These are phyloP conservation scores for Flexamia atlantica DNA, from an alignment of 2,888 invertebrate genomes.

Conservation along the genomic window DNA sequence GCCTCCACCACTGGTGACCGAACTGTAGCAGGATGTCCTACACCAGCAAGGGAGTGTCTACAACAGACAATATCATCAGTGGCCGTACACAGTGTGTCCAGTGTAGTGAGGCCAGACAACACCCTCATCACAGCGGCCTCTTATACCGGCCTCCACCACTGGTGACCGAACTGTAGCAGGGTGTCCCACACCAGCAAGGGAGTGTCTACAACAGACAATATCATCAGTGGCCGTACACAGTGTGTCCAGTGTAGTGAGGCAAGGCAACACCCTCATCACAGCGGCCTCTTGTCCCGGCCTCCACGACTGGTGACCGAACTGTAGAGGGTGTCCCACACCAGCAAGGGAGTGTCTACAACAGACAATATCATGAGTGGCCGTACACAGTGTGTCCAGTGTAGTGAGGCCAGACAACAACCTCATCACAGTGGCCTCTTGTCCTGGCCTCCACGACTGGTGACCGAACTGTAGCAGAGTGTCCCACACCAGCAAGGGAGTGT, in stretches of 20 bases:
- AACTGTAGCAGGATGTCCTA: constrained; percentile 84
- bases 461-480: constrained; percentile 88
- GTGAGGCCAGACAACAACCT: constrained; percentile 92
- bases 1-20: constrained; percentile 88
- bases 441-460: constrained; percentile 86
- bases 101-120: constrained; percentile 90
- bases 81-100: constrained; percentile 94
- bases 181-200: constrained; percentile 83
- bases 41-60: constrained; percentile 82
- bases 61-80: constrained; percentile 75
- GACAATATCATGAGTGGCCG: constrained; percentile 81
- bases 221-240: constrained; percentile 89
- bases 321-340: constrained; percentile 83
- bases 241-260: constrained; percentile 92
- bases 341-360: constrained; percentile 78
- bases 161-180: constrained; percentile 88
- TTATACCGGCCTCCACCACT: constrained; percentile 90
- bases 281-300: constrained; percentile 93
- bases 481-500: constrained; percentile 81
- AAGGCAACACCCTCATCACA: constrained; percentile 91
- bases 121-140: constrained; percentile 92
- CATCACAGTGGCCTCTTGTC: constrained; percentile 93
- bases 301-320: constrained; percentile 90
- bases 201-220: constrained; percentile 74
- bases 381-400: constrained; percentile 92